Evolutionary conservation across 1,140 invertebrate species (phyloP).

Genomic region (Xylocopa sonorina): DNA sequence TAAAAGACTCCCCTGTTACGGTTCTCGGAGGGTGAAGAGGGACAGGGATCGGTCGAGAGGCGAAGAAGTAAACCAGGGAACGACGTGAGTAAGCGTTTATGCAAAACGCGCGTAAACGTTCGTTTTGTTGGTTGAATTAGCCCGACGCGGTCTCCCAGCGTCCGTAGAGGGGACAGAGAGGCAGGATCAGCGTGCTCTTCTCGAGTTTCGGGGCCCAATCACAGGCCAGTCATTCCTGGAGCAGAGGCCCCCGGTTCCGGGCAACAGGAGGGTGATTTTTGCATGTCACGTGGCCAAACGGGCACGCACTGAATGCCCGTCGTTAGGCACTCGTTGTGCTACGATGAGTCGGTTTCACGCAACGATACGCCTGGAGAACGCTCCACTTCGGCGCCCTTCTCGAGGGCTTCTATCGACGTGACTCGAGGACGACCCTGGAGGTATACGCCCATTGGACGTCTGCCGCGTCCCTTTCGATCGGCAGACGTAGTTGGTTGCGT

Average conservation of each 20-base stretch:
- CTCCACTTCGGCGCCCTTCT: slow-evolving; percentile 57
- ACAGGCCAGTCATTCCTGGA: slow-evolving; percentile 71
- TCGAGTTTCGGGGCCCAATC: slow-evolving; percentile 69
- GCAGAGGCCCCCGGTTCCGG: slow-evolving; percentile 35
- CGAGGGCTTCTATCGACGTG: slow-evolving; percentile 29
- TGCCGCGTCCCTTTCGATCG: neutral
- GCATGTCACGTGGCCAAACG: slow-evolving; percentile 81
- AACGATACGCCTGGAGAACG: slow-evolving; percentile 71
- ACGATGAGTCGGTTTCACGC: slow-evolving; percentile 75
- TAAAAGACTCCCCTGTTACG: neutral
- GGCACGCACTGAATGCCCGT: slow-evolving; percentile 76
- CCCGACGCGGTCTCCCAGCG: slow-evolving; percentile 57
- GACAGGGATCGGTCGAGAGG: neutral
- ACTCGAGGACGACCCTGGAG: slow-evolving; percentile 28
- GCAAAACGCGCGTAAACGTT: slow-evolving; percentile 79
- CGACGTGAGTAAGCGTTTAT: slow-evolving; percentile 76
- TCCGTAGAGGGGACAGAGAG: slow-evolving; percentile 7
- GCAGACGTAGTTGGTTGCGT: neutral
- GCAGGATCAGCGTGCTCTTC: slow-evolving; percentile 60
- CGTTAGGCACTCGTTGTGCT: slow-evolving; percentile 76
- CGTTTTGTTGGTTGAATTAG: slow-evolving; percentile 81
- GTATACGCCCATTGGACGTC: slow-evolving; percentile 1
- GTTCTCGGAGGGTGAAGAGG: neutral
- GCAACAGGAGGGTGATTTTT: slow-evolving; percentile 76
- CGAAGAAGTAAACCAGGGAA: slow-evolving; percentile 34